These are phyloP conservation scores for Buceros bicornis DNA, from an alignment of 2,797 vertebrate genomes.

Conservation along the genomic window DNA sequence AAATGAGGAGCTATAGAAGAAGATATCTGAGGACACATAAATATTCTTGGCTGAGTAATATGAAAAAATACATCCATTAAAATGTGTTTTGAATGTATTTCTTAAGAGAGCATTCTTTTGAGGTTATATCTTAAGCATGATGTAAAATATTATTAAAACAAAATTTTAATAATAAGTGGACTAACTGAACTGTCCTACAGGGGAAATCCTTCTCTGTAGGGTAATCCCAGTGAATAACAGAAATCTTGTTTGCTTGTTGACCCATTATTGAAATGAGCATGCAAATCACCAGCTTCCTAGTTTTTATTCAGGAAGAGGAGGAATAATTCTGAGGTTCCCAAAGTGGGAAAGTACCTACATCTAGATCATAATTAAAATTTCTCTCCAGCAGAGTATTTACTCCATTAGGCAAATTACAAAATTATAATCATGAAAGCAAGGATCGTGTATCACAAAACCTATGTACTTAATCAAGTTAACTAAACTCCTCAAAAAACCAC, in stretches of 20 bases:
- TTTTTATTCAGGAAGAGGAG: constrained; percentile 28
- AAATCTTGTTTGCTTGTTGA: neutral
- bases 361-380: constrained; percentile 35
- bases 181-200: neutral
- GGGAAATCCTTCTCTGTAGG: neutral
- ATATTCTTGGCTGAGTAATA: neutral
- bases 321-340: constrained; percentile 26
- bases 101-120: neutral
- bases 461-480: neutral
- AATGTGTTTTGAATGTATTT: neutral
- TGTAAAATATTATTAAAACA: neutral
- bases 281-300: constrained; percentile 4
- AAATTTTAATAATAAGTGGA: neutral
- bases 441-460: neutral
- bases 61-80: neutral
- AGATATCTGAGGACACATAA: neutral
- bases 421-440: constrained; percentile 11
- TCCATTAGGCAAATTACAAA: neutral
- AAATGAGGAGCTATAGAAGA: neutral
- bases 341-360: constrained; percentile 37
- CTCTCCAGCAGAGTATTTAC: neutral
- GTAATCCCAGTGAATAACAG: neutral
- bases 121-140: neutral
- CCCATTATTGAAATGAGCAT: constrained; percentile 5
- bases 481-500: neutral